phyloP scores from a whole-genome alignment of 2,888 invertebrate species.

The Plebejus argus region DNA sequence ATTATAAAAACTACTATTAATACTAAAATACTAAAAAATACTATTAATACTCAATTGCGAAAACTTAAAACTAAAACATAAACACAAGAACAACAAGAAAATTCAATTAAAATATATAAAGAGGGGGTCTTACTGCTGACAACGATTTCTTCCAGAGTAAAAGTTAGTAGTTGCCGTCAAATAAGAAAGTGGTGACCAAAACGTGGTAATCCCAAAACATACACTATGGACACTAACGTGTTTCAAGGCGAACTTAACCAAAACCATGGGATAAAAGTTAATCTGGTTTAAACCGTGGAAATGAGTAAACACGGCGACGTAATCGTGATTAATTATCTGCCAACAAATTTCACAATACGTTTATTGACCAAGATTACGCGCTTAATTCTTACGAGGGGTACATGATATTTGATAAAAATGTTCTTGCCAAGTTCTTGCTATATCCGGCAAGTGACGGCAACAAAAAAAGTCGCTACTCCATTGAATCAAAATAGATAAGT shows the following conservation, averaged over 20 bases:
- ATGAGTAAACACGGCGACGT: slow-evolving; percentile 67
- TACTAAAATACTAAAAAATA: too few relatives aligned
- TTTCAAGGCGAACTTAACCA: slow-evolving; percentile 54
- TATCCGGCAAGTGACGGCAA: not conserved
- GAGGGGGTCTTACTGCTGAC: too few relatives aligned
- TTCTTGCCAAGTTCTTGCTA: too few relatives aligned
- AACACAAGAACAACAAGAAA: too few relatives aligned
- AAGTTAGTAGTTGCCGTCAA: not conserved
- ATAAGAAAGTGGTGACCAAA: not conserved
- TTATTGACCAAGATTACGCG: slow-evolving; percentile 16
- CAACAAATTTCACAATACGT: slow-evolving; percentile 40
- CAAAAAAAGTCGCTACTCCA: not conserved
- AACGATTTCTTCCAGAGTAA: not conserved
- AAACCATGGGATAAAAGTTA: slow-evolving; percentile 54
- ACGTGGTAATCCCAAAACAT: not conserved
- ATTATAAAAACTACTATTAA: too few relatives aligned
- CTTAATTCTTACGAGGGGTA: slow-evolving; percentile 4
- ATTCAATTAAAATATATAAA: too few relatives aligned
- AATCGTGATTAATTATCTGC: slow-evolving; percentile 73
- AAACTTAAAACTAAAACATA: too few relatives aligned
- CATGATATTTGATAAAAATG: slow-evolving; percentile 12
- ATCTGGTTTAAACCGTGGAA: slow-evolving; percentile 65
- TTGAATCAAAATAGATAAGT: too few relatives aligned
- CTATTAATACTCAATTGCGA: too few relatives aligned
- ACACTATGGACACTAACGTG: not conserved